Evolutionary conservation across 2,797 vertebrate genomes (phyloP).

Genomic region (Thamnophis elegans): DNA sequence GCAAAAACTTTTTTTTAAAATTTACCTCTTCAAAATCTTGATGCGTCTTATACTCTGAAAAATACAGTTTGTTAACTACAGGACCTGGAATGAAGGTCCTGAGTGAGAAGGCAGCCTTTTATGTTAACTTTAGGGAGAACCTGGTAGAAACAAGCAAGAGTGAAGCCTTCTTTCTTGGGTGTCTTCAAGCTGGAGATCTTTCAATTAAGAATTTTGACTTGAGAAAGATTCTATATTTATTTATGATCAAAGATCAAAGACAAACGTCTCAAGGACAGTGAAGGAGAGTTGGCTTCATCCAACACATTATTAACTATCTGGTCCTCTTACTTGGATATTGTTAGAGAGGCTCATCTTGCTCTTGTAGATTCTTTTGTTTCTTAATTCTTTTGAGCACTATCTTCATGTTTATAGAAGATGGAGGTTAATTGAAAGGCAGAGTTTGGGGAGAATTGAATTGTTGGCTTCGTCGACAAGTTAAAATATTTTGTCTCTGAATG

Average conservation of each 20-base stretch:
- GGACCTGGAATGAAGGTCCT: neutral
- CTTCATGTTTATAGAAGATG: neutral
- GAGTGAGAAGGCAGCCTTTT: neutral
- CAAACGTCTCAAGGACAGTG: neutral
- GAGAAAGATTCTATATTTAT: neutral
- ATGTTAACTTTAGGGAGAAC: neutral
- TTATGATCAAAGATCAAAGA: neutral
- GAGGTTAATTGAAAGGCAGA: neutral
- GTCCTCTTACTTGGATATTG: neutral
- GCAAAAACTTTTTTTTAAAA: no score
- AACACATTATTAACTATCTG: neutral
- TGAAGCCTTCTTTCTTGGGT: neutral
- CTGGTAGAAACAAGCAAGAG: neutral
- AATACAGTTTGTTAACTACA: no score
- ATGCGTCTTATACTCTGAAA: no score
- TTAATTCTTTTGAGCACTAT: neutral
- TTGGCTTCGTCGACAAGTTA: neutral
- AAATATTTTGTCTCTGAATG: neutral
- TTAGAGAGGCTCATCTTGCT: neutral
- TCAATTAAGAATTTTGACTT: neutral
- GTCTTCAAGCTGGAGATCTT: neutral
- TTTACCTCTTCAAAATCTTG: no score
- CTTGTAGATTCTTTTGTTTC: neutral
- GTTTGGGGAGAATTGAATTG: neutral
- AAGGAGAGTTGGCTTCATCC: neutral